Evolutionary conservation across 2,113 vertebrate genomes (phyloP), one percentile per base, ranked within the genome.

Genomic region (Pao palembangensis): DNA sequence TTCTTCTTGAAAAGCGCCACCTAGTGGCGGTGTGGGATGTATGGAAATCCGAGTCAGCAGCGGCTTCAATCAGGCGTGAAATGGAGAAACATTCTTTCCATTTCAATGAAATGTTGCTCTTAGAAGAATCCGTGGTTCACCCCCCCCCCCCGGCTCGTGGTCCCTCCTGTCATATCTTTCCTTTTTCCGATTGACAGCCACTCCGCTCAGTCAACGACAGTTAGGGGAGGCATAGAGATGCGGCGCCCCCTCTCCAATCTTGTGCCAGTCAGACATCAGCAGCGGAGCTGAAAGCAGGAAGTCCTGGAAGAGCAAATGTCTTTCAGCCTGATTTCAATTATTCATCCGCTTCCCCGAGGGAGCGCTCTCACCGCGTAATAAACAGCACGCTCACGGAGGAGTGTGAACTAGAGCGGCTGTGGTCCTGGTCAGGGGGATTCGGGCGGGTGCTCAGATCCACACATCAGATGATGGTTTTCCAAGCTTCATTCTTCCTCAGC

Each of bases 321-420:
- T 51, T 54, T 61, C 42, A 56, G 7, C 25, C 57, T 38, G 52
- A 63, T 56, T 56, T 52, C 52, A 72, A 53, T 75, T 71, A 66
- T 73, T 77, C 57, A 68, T 67, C 51, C 59, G 73, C 67, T 79
- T 55, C 68, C 73, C 67, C 43, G 66, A 70, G 71, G 71, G 78
- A 56, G 67, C 53, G 48, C 1, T 5, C 53, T 48, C 56, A 51
- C 51, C 70, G 62, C 67, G 75, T 61, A 68, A 67, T 78, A 60
- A 76, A 64, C 61, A 52, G 16, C 52, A 73, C 72, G 70, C 46
- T 23, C 21, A 23, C n/a, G 66, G 55, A 50, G 49, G 64, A 55
- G 52, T 42, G 55, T 63, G 60, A 70, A 78, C 76, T 54, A 74
- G 47, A 51, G 20, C 58, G 34, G 49, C 28, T 79, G 46, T 74